Percentiles rank a stretch among this genome's conserved stretches.
phyloP scores from a whole-genome alignment of 2,888 invertebrate genomes.

The Minunthozetes semirufus region DNA sequence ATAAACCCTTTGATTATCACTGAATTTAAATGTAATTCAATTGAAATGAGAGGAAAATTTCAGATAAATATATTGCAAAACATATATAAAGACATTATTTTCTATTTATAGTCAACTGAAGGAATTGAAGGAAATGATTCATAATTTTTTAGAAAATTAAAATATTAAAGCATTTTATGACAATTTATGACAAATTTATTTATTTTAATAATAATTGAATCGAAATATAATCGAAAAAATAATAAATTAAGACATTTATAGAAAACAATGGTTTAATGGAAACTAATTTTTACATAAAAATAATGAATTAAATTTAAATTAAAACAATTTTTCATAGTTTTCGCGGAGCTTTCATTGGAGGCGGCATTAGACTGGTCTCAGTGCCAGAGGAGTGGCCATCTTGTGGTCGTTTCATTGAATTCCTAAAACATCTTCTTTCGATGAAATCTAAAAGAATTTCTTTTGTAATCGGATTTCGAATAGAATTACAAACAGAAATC shows the following conservation, averaged over 20 bases:
- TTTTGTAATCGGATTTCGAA: conserved; percentile 74
- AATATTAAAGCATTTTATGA: neutral
- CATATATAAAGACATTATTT: neutral
- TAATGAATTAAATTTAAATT: neutral
- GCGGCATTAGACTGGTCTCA: conserved; percentile 33
- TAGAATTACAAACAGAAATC: conserved; percentile 73
- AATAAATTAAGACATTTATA: neutral
- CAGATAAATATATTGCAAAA: neutral
- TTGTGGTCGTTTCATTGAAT: neutral
- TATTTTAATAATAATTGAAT: neutral
- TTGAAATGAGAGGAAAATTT: neutral
- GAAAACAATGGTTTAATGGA: neutral
- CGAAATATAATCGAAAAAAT: neutral
- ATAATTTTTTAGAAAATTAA: neutral
- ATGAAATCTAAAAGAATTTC: conserved; percentile 69
- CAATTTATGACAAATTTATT: neutral
- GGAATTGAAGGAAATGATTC: conserved; percentile 1
- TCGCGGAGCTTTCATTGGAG: conserved; percentile 21
- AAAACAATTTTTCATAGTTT: neutral
- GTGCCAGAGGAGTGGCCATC: neutral
- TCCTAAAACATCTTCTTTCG: conserved; percentile 54
- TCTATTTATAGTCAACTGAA: neutral
- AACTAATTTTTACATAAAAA: neutral
- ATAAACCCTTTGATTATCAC: neutral
- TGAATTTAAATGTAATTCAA: neutral